These are phyloP conservation scores for Ptilonorhynchus violaceus DNA, from an alignment of 2,113 vertebrate genomes.

Conservation along the genomic window DNA sequence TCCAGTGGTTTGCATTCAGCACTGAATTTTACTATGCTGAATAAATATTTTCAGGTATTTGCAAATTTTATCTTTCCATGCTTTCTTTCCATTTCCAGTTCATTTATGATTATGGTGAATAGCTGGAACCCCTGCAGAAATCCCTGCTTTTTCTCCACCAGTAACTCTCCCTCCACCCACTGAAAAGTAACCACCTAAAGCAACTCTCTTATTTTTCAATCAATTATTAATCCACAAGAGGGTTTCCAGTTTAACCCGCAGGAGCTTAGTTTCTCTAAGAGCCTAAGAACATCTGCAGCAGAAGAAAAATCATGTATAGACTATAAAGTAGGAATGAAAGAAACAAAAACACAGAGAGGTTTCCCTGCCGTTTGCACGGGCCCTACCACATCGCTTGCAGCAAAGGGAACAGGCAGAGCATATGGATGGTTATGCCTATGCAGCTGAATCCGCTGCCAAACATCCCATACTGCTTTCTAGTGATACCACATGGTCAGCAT, in stretches of 20 bases:
- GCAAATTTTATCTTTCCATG: not conserved
- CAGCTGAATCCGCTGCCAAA: not conserved
- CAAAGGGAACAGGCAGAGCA: not conserved
- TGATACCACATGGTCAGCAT: not conserved
- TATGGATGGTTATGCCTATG: not conserved
- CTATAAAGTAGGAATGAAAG: not conserved
- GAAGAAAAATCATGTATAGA: not conserved
- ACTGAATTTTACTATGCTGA: not conserved
- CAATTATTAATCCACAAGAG: not conserved
- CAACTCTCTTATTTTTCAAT: not conserved
- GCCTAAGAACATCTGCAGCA: not conserved
- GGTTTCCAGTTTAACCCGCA: not conserved
- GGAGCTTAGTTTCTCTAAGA: not conserved
- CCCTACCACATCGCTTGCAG: rapidly evolving
- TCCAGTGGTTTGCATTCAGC: not conserved
- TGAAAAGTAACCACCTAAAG: not conserved
- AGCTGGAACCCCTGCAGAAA: not conserved
- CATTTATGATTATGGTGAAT: not conserved
- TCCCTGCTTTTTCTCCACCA: not conserved
- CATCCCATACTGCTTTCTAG: not conserved
- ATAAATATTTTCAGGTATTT: not conserved
- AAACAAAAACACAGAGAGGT: not conserved
- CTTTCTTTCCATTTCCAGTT: not conserved
- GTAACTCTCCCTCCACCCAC: not conserved
- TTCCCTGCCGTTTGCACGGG: not conserved